Base-by-base conservation (phyloP, 2,113 vertebrate species). In the Neodontobutis hainanensis region DNA sequence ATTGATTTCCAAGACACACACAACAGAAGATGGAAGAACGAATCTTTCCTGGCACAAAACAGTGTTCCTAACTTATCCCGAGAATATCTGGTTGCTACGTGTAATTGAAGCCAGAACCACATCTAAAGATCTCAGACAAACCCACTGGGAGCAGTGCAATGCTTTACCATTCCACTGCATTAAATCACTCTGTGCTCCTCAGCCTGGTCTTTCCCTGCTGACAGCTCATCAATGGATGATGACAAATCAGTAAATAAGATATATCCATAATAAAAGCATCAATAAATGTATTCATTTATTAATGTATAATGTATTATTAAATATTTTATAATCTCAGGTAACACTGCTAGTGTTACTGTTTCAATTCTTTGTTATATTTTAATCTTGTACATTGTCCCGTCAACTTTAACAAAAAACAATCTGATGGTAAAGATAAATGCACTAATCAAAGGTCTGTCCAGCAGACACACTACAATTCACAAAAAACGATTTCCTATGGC, bases 41-140 rank as follows among this genome's bases (percentile, higher is more conserved):
- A 14, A 73, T n/a, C 78, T 84, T 87, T 87, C 77, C 81, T 89
- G 85, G 81, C 88, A 89, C 81, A 83, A 84, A 83, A 91, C 84
- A 81, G 43, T 53, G 82, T 75, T 84, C 73, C 86, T 62, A 72
- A 91, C 87, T 92, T 85, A 91, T 91, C 87, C 84, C 79, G 88
- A 89, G 91, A 92, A 92, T 92, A 94, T 90, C 91, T 90, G 86
- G 91, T 91, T 89, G 88, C 92, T 74, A 80, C 75, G 88, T 91
- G 88, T 95, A 95, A 94, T 90, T 93, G 90, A 93, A 94, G 89
- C 92, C 90, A 94, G 92, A 90, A 87, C 85, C 50, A 80, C 73
- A 80, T 92, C 80, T 91, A 82, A 92, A 88, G 87, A 86, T 77
- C 88, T 81, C 85, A 92, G 90, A 87, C 83, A 90, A 90, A 87